These are phyloP conservation scores for Hafferia zeledoni DNA, from an alignment of 2,797 vertebrate species.

Conservation along the genomic window DNA sequence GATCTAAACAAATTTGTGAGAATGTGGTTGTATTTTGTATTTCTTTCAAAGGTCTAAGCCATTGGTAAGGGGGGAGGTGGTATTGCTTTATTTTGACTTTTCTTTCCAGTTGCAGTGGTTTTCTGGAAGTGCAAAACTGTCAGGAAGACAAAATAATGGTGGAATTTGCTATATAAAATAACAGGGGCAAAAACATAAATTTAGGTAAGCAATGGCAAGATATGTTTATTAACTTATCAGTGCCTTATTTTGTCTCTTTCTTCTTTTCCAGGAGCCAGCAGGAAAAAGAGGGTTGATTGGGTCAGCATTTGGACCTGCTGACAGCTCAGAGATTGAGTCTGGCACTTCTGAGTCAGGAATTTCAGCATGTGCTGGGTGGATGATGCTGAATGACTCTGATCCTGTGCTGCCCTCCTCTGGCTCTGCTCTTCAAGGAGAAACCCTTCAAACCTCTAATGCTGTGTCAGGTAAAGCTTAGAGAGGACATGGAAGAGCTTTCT, in stretches of 20 bases:
- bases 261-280: constrained; percentile 39
- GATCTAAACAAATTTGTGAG: neutral
- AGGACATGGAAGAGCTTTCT: neutral
- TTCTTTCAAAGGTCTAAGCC: neutral
- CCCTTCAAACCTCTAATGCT: constrained; percentile 13
- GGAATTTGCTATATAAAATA: neutral
- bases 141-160: neutral
- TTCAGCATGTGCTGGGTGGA: constrained; percentile 39
- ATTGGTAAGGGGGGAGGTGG: neutral
- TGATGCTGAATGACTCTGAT: constrained; percentile 64
- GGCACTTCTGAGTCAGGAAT: neutral
- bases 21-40: rapidly evolving
- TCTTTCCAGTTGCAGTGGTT: neutral
- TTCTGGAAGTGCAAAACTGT: neutral
- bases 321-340: neutral
- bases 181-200: neutral
- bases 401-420: constrained; percentile 50
- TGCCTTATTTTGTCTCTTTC: neutral
- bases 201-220: neutral
- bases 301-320: neutral
- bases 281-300: neutral
- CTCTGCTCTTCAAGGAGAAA: constrained; percentile 22
- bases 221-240: rapidly evolving
- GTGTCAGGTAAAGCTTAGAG: constrained; percentile 68
- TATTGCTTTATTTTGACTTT: neutral